Base-by-base conservation (phyloP, 2,797 vertebrate species). In the Acrocephalus scirpaceus region DNA sequence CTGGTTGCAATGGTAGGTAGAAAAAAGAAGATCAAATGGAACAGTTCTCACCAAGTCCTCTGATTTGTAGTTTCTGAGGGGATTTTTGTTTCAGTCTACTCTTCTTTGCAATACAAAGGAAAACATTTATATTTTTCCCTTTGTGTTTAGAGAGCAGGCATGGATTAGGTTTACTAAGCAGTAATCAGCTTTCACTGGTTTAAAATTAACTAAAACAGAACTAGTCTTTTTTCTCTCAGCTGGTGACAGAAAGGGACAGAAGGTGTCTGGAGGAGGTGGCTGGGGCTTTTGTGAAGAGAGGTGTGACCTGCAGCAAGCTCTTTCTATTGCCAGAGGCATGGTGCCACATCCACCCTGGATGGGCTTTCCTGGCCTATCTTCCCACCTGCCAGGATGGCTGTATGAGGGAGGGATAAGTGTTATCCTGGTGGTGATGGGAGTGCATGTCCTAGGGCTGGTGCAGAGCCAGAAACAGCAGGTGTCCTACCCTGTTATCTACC, bases 121-220 rank as follows among this genome's bases (percentile, higher is more conserved):
- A 77, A 88, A 38, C 7, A 32, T 16, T 20, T 6, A 22, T 22
- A 16, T 53, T 66, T 80, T 80, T 58, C 32, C 7, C 15, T 72
- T 83, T 34, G 13, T 58, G 38, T 89, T 93, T 76, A 83, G 70
- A 81, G 18, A 83, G 36, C 66, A 40, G 50, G 27, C 36, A 50
- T 6, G n/a, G 76, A 75, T 94, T 90, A 88, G n/a, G 26, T 70
- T 92, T 86, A 20, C 62, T 62, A 72, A 93, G 47, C 44, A 83
- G 48, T 88, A 93, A 95, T 92, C 76, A 66, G 73, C 73, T 95
- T 94, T 92, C 27, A 36, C 76, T 92, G 62, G 44, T 83, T 93
- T 91, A 88, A 88, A 91, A 77, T 94, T 83, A 91, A 91, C 69
- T 65, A 40, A 88, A 90, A 54, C 27, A 51, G 51, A 25, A 40